Evolutionary conservation across 2,797 vertebrate genomes (phyloP).

Genomic region (Cheirogaleus major): DNA sequence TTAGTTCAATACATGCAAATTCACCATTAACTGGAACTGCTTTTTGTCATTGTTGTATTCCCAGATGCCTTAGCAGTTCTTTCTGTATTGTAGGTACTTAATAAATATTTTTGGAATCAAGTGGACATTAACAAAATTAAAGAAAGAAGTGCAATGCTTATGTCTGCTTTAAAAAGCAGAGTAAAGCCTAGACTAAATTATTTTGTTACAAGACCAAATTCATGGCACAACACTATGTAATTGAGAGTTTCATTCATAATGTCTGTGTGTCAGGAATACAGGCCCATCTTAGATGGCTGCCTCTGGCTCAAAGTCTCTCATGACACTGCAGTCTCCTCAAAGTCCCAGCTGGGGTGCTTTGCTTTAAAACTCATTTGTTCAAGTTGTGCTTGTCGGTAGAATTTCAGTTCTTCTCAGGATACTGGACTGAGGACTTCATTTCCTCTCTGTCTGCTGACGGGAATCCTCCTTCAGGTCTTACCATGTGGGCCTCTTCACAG

Average conservation of each 20-base stretch:
- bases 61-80: neutral
- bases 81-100: neutral
- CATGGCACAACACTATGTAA: neutral
- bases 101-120: neutral
- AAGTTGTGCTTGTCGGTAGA: neutral
- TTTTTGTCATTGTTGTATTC: neutral
- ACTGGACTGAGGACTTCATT: neutral
- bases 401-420: neutral
- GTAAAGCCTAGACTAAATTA: neutral
- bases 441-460: neutral
- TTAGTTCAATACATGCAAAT: neutral
- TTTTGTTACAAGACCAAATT: neutral
- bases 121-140: neutral
- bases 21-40: neutral
- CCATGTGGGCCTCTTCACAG: neutral
- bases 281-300: neutral
- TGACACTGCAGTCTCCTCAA: neutral
- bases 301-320: neutral
- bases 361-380: neutral
- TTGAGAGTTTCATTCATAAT: constrained; percentile 1
- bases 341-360: neutral
- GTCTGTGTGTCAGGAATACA: neutral
- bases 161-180: neutral
- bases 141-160: neutral
- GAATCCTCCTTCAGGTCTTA: neutral